Evolutionary conservation across 2,797 vertebrate genomes (phyloP).

Genomic region (Ambastaia sidthimunki): DNA sequence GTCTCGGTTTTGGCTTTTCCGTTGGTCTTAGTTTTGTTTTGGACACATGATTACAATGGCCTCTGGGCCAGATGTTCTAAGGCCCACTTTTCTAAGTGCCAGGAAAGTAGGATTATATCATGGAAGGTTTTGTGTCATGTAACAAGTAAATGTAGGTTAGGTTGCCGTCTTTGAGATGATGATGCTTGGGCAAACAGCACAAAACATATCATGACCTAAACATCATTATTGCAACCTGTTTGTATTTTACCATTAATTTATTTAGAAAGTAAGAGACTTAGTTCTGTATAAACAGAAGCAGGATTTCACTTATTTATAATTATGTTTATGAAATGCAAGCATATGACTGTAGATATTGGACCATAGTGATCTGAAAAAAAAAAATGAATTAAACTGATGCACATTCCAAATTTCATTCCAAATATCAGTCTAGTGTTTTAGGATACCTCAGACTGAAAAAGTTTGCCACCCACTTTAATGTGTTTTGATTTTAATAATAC

Average conservation of each 20-base stretch:
- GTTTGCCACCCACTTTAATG: not conserved
- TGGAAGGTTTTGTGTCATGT: not conserved
- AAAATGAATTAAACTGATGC: too few relatives aligned
- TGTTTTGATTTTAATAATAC: not conserved
- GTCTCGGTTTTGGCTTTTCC: not conserved
- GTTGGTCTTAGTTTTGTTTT: not conserved
- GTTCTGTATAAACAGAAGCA: not conserved
- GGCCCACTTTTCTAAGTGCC: not conserved
- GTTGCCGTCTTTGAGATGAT: not conserved
- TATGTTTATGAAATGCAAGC: not conserved
- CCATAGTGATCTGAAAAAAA: not conserved
- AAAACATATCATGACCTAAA: not conserved
- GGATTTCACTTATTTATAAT: constrained; percentile 25
- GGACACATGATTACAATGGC: not conserved
- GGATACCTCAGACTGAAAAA: too few relatives aligned
- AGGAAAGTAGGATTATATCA: not conserved
- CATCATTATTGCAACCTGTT: too few relatives aligned
- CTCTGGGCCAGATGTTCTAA: not conserved
- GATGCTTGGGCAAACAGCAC: not conserved
- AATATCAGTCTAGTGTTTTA: too few relatives aligned
- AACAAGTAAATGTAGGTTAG: not conserved
- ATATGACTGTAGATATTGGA: not conserved
- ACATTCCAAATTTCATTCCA: too few relatives aligned
- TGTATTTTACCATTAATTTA: too few relatives aligned
- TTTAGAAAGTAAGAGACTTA: too few relatives aligned